Percentiles rank a stretch among this genome's conserved stretches.
These are phyloP conservation scores for Hydroisotoma schaefferi DNA, from an alignment of 2,888 invertebrate genomes.

Conservation along the genomic window DNA sequence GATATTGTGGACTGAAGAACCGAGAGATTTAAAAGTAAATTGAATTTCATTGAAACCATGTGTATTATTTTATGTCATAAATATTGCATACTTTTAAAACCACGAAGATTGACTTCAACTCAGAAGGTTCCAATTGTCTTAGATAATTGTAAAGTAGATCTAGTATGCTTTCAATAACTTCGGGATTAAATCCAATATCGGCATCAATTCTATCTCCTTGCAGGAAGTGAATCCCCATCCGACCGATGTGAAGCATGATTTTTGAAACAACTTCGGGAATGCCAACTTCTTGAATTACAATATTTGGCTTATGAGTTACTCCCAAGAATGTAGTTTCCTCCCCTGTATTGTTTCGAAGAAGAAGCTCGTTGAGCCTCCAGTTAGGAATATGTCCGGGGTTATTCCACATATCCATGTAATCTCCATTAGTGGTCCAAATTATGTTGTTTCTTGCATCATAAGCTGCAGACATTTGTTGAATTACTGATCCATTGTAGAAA, in stretches of 20 bases:
- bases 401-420: conserved; percentile 52
- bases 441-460: conserved; percentile 52
- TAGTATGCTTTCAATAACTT: conserved; percentile 5
- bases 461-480: conserved; percentile 50
- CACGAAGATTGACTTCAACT: conserved; percentile 18
- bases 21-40: no score
- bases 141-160: conserved; percentile 15
- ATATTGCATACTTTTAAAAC: conserved; percentile 6
- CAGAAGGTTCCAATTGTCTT: conserved; percentile 2
- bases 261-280: not conserved
- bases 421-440: conserved; percentile 52
- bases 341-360: conserved; percentile 6
- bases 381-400: conserved; percentile 51
- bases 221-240: conserved; percentile 17
- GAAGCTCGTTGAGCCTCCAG: conserved; percentile 21
- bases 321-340: not conserved
- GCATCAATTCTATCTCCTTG: conserved; percentile 8
- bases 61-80: conserved; percentile 5
- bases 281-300: no score
- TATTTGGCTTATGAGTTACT: no score
- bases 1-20: not conserved
- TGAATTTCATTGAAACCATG: no score
- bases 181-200: conserved; percentile 14
- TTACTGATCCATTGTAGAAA: conserved; percentile 24
- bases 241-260: conserved; percentile 9